Evolutionary conservation across 1,140 invertebrate genomes (phyloP).

Genomic region (Caenorhabditis elegans): WBcel235 BX284605.5:1469001-1469500

Average conservation of each 20-base stretch:
- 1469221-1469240: not conserved
- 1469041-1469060: not conserved
- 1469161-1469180: not conserved
- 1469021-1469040: not conserved
- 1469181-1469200: not conserved
- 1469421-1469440: not conserved
- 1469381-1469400: not conserved
- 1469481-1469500: not conserved
- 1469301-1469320: not conserved
- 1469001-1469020: too few relatives aligned
- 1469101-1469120: not conserved
- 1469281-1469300: not conserved
- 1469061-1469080: not conserved
- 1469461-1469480: not conserved
- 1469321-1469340: slow-evolving; percentile 10
- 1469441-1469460: not conserved
- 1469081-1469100: not conserved
- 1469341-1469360: not conserved
- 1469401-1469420: not conserved
- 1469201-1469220: not conserved
- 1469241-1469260: not conserved
- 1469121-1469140: not conserved
- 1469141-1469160: not conserved
- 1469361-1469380: not conserved
- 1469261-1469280: not conserved